Evolutionary conservation across 2,797 vertebrate genomes (phyloP), one percentile per base, ranked within the genome.

Genomic region (Clarias pachynema): DNA sequence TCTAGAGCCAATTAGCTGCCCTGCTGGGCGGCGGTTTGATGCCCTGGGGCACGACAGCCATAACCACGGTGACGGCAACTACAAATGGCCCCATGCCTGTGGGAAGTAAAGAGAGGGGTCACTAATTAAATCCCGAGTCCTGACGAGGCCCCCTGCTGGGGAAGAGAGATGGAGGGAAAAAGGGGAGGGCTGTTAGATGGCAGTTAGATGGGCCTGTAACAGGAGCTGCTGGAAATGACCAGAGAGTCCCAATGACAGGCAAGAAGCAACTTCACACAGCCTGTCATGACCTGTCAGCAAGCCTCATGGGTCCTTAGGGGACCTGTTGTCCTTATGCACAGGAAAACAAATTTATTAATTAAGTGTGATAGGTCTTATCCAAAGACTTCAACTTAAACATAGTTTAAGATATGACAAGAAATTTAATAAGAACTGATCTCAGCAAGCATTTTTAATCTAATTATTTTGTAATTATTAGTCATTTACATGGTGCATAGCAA

Each of bases 1-100:
- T 84, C 95, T 94, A 94, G 93, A 96, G 95, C 93, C 94, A 97
- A 95, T 96, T 97, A 96, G 94, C 95, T 93, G 94, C 95, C 95
- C 95, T 93, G 92, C 93, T 94, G 96, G 84, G 96, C 89, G 92
- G 95, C 95, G 89, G 95, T 96, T 95, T 95, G 94, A 94, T 90
- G 94, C 92, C 91, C 95, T 93, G 94, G 92, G 96, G 95, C 95
- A 94, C 95, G 92, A 95, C 95, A 96, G 94, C 94, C 92, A 94
- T 94, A 94, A 88, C 89, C 83, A 90, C 86, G 90, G 85, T 88
- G 91, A 91, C 86, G 86, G 87, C 87, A 90, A 86, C 88, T 90
- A 90, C 88, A 89, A 95, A 91, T 93, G 86, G 72, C 66, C 68
- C 88, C 75, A 92, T 91, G 93, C 89, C 90, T 91, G 87, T 89